These are phyloP conservation scores for Halocynthia aurantium DNA, from an alignment of 23 tunicate genomes.

Conservation along the genomic window DNA sequence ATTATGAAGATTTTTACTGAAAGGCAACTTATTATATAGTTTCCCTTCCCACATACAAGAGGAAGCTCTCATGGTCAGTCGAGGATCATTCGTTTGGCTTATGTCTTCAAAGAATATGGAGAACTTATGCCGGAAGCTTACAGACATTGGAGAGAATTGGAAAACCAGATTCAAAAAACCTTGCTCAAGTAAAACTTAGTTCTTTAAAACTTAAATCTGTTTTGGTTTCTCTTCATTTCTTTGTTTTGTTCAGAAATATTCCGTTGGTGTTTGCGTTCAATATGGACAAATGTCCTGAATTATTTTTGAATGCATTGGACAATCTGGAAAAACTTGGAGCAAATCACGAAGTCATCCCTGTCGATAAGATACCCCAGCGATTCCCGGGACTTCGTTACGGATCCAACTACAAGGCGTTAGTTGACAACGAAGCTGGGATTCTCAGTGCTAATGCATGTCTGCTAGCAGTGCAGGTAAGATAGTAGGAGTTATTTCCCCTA, in stretches of 20 bases:
- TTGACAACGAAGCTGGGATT: conserved; percentile 46
- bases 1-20: no score
- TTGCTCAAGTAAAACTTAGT: conserved; percentile 32
- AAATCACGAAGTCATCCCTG: conserved; percentile 13
- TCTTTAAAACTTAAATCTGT: not conserved
- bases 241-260: conserved; percentile 33
- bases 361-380: conserved; percentile 21
- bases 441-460: conserved; percentile 65
- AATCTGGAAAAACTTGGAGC: conserved; percentile 17
- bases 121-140: conserved; percentile 44
- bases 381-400: conserved; percentile 46
- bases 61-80: conserved; percentile 87
- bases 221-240: not conserved
- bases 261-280: conserved; percentile 43
- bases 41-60: conserved; percentile 56
- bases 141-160: conserved; percentile 37
- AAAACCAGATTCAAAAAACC: conserved; percentile 11
- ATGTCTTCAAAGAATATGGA: conserved; percentile 2
- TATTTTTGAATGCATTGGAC: conserved; percentile 7
- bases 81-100: conserved; percentile 50
- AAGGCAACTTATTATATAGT: conserved; percentile 17
- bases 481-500: no score
- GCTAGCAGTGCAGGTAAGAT: conserved; percentile 37
- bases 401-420: conserved; percentile 25
- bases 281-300: not conserved